phyloP scores from a whole-genome alignment of 2,888 invertebrate genomes.

The Epinotia nisella region DNA sequence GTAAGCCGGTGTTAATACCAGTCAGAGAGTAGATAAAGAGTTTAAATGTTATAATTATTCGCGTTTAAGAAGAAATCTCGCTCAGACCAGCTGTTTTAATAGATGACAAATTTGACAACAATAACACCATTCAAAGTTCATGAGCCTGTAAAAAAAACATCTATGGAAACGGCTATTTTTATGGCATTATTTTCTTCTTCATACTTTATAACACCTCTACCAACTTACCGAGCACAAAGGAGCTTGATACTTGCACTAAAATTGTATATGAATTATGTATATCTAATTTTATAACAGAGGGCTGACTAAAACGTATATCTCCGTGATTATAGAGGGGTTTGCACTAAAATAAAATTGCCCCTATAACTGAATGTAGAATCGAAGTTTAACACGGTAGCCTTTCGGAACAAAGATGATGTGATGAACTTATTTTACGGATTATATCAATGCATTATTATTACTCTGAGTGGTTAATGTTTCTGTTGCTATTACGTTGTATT shows the following conservation, averaged over 20 bases:
- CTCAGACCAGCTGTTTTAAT: not conserved
- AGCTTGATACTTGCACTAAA: conserved; percentile 39
- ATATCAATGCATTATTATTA: conserved; percentile 57
- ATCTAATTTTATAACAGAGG: conserved; percentile 18
- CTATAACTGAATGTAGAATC: not conserved
- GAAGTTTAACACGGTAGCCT: conserved; percentile 4
- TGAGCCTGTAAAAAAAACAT: too few species aligned
- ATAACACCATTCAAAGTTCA: too few species aligned
- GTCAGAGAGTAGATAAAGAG: not conserved
- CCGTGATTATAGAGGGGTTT: not conserved
- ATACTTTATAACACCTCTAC: not conserved
- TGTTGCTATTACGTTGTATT: conserved; percentile 63
- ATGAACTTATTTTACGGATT: conserved; percentile 50
- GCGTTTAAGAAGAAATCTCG: not conserved
- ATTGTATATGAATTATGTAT: conserved; percentile 6
- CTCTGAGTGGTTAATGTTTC: conserved; percentile 52
- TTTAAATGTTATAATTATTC: not conserved
- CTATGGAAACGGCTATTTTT: not conserved
- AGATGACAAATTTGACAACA: too few species aligned
- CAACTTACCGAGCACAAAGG: conserved; percentile 39
- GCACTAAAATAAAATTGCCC: conserved; percentile 2
- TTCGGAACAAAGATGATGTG: conserved; percentile 50
- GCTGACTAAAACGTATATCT: conserved; percentile 4
- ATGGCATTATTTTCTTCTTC: not conserved
- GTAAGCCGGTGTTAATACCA: not conserved